Conservation (phyloP, 2,797 vertebrate species). For the Hozukius guyotensis region DNA sequence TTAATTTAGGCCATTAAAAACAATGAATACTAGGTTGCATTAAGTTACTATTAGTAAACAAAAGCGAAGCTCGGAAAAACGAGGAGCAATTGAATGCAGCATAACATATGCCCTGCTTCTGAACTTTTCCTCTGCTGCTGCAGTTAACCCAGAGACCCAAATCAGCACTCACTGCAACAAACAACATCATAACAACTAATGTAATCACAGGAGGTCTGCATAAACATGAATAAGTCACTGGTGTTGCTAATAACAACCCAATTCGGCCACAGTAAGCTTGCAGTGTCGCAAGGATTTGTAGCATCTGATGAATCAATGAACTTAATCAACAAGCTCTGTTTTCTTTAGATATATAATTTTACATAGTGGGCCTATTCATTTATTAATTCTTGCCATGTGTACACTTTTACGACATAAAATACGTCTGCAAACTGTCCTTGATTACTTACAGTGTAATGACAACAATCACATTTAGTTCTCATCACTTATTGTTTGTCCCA, state of each 20-base stretch:
- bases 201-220: background rate
- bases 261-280: background rate
- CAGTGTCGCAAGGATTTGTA: background rate
- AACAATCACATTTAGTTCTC: background rate
- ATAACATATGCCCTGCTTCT: constrained; percentile 68
- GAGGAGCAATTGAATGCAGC: constrained; percentile 52
- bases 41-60: background rate
- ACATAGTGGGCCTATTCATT: background rate
- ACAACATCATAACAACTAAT: background rate
- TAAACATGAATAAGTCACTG: background rate
- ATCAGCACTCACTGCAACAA: background rate
- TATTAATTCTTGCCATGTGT: background rate
- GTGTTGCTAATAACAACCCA: background rate
- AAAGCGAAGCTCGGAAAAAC: background rate
- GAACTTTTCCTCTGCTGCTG: constrained; percentile 65
- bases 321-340: background rate
- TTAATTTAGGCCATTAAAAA: background rate
- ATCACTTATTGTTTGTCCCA: constrained; percentile 12
- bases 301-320: background rate
- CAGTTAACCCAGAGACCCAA: constrained; percentile 49
- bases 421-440: background rate
- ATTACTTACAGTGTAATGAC: background rate
- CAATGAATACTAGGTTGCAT: background rate
- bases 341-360: background rate
- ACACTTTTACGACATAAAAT: background rate